A percentile compares a stretch with the other conserved stretches of the same genome.
Conservation (phyloP, 1,140 invertebrate species). For the Hermetia illucens region DNA sequence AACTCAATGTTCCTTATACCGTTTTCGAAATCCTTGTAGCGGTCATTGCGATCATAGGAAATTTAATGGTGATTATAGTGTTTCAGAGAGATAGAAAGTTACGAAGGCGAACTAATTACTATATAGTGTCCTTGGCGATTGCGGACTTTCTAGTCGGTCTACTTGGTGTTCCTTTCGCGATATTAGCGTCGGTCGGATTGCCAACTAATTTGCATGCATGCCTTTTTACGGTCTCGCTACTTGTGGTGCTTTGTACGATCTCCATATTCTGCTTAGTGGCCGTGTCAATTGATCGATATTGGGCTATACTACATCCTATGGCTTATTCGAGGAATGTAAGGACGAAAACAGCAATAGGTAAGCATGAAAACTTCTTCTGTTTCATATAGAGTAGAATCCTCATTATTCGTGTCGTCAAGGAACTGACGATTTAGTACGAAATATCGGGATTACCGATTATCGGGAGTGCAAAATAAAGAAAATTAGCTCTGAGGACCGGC, state of each 20-base stretch:
- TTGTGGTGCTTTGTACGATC: constrained; percentile 79
- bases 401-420: no score
- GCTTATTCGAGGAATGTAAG: constrained; percentile 75
- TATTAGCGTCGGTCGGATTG: constrained; percentile 53
- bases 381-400: neutral
- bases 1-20: constrained; percentile 25
- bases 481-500: no score
- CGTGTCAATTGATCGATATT: constrained; percentile 80
- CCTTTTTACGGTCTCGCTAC: constrained; percentile 71
- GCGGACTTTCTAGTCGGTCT: constrained; percentile 71
- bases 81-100: constrained; percentile 62
- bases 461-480: no score
- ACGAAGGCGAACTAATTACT: constrained; percentile 74
- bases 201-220: constrained; percentile 67
- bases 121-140: constrained; percentile 74
- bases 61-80: constrained; percentile 71
- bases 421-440: no score
- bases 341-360: constrained; percentile 68
- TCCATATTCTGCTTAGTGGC: constrained; percentile 84
- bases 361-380: constrained; percentile 30
- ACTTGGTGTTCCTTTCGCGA: constrained; percentile 72
- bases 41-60: constrained; percentile 64
- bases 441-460: no score
- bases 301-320: constrained; percentile 83
- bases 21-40: constrained; percentile 68